These are phyloP conservation scores for Psittacula derbiana DNA, from an alignment of 2,797 vertebrate species.

Conservation along the genomic window DNA sequence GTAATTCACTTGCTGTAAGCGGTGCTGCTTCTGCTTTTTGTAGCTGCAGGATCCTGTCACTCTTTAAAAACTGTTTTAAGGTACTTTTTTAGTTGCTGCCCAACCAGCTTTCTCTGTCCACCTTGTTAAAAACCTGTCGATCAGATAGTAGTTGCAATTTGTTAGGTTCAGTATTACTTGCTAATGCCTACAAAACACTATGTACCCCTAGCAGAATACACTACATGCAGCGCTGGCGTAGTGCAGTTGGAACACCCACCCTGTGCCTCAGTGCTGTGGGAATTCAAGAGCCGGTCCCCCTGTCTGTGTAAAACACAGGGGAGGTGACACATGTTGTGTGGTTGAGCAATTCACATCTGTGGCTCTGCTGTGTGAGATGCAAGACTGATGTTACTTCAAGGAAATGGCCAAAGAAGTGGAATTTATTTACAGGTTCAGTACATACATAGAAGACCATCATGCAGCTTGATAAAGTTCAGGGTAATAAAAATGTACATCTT, in stretches of 20 bases:
- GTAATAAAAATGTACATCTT: conserved; percentile 21
- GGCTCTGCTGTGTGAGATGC: accelerated
- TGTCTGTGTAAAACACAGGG: accelerated
- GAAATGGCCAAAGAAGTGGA: neutral
- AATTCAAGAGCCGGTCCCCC: too few relatives aligned
- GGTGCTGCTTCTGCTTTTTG: neutral
- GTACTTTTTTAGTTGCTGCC: neutral
- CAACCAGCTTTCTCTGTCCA: conserved; percentile 15
- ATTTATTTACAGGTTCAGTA: conserved; percentile 65
- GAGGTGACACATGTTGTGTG: neutral
- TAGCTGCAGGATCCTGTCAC: neutral
- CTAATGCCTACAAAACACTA: accelerated
- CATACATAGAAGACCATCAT: conserved; percentile 63
- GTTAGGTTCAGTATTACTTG: neutral
- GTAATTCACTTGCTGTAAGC: neutral
- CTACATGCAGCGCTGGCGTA: accelerated
- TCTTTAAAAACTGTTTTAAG: neutral
- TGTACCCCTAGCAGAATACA: accelerated
- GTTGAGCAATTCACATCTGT: neutral
- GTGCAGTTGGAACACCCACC: accelerated
- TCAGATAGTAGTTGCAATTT: neutral
- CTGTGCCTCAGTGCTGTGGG: accelerated
- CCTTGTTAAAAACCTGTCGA: conserved; percentile 37
- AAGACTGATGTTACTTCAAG: neutral
- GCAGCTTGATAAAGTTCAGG: conserved; percentile 34